Conservation (phyloP, 2,113 vertebrate genomes). For the Caranx ignobilis region DNA sequence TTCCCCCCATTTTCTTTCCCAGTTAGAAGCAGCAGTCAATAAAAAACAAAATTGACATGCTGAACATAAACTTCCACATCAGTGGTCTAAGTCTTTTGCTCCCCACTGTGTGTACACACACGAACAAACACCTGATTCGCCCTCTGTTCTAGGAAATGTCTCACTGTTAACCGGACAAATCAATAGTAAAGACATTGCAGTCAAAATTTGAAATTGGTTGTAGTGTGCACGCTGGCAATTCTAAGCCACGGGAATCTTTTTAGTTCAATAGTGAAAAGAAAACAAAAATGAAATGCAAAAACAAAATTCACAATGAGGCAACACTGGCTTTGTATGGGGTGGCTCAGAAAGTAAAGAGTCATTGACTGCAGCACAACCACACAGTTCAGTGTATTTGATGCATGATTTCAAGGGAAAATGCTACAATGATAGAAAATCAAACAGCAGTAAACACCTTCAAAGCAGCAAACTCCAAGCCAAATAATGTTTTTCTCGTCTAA, state of each 20-base stretch:
- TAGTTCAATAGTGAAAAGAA: background rate
- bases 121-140: background rate
- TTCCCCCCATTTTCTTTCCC: background rate
- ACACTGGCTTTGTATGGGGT: background rate
- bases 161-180: background rate
- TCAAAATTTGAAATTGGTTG: no score
- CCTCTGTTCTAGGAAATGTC: background rate
- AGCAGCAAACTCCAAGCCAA: slow-evolving; percentile 23
- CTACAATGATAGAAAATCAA: slow-evolving; percentile 48
- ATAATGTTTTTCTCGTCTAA: slow-evolving; percentile 18
- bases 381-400: slow-evolving; percentile 37
- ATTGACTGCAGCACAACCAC: slow-evolving; percentile 30
- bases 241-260: background rate
- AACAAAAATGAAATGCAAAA: background rate
- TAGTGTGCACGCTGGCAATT: no score
- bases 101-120: no score
- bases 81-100: no score
- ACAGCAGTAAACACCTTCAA: slow-evolving; percentile 26
- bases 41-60: background rate
- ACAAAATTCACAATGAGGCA: background rate
- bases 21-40: background rate
- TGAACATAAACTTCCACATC: background rate
- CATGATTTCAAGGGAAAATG: slow-evolving; percentile 18
- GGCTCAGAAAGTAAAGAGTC: slow-evolving; percentile 2
- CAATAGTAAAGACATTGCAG: background rate